Base-by-base conservation (phyloP, 2,113 vertebrate genomes). In the Balaeniceps rex region DNA sequence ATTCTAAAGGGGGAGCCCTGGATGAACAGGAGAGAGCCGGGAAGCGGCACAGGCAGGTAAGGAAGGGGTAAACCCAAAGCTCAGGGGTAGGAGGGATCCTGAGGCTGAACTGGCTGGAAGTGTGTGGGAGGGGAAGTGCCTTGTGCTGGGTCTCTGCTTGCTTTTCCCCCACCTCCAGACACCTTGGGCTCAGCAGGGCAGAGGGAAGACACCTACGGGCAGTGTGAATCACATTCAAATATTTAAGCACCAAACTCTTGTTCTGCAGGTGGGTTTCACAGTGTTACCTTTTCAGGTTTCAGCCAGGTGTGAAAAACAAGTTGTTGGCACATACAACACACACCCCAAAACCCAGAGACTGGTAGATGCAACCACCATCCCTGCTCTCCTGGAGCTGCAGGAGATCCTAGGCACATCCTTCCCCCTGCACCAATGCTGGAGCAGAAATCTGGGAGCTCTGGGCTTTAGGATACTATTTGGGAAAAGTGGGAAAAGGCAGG, bases 341-440 rank as follows among this genome's bases (percentile, higher is more conserved):
- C 18, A 6, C 19, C 0, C 38, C 10, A n/a, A 65, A 51, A 3
- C 29, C 19, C 63, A 29, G 15, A 36, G 28, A 21, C 29, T 14
- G 64, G 8, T 7, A 34, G 18, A 15, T 54, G 25, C 38, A 66
- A 5, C 18, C 51, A 19, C 52, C 2, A 1, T 12, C 47, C 47
- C 51, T 0, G 0, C 74, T 47, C 42, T 69, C 40, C 36, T 12
- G 46, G 40, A 76, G 61, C 36, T 33, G 51, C 2, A 3, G 22
- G 17, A 72, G 22, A 19, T 12, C 18, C 15, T 52, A 51, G 36
- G 19, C 33, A 46, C 38, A 34, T 55, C 38, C 34, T 69, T 14
- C 4, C 6, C 34, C 25, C 2, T 15, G 2, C 42, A 36, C 1
- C 0, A 0, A 38, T 10, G 58, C 23, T 0, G 0, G 44, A 76